Conservation (phyloP, 2,888 invertebrate genomes). For the Barypeithes pellucidus region DNA sequence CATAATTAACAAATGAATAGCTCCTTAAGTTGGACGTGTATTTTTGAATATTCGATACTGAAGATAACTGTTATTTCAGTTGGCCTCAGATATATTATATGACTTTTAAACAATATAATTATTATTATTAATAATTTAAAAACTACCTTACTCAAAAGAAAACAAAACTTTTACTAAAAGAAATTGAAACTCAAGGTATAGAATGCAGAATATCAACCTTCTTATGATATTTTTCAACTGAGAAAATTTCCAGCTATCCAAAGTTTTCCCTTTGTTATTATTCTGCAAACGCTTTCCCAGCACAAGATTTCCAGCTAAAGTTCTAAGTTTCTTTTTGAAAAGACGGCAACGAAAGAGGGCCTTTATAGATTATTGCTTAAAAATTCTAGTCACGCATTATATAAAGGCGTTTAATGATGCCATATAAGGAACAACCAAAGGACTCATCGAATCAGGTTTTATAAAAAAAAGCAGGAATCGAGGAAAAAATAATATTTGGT, state of each 20-base stretch:
- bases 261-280: conserved; percentile 27
- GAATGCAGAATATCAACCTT: background rate
- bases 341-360: conserved; percentile 26
- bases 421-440: conserved; percentile 43
- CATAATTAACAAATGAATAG: too few relatives aligned
- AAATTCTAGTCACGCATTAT: conserved; percentile 49
- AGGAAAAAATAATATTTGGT: conserved; percentile 7
- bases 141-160: too few relatives aligned
- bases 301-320: conserved; percentile 45
- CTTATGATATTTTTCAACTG: background rate
- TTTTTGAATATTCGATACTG: too few relatives aligned
- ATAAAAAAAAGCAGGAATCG: conserved; percentile 18
- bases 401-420: conserved; percentile 47
- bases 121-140: too few relatives aligned
- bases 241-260: conserved; percentile 2
- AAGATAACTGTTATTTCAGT: too few relatives aligned
- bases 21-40: too few relatives aligned
- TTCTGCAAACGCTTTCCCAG: conserved; percentile 22
- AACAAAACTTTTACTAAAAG: too few relatives aligned
- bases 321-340: conserved; percentile 34
- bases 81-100: too few relatives aligned
- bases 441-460: conserved; percentile 21
- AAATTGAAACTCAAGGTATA: too few relatives aligned
- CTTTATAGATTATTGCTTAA: conserved; percentile 47
- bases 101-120: too few relatives aligned